Percentiles rank a stretch among this genome's conserved stretches.
Evolutionary conservation across 1,140 invertebrate species (phyloP).

Genomic region (Rhagoletis pomonella): DNA sequence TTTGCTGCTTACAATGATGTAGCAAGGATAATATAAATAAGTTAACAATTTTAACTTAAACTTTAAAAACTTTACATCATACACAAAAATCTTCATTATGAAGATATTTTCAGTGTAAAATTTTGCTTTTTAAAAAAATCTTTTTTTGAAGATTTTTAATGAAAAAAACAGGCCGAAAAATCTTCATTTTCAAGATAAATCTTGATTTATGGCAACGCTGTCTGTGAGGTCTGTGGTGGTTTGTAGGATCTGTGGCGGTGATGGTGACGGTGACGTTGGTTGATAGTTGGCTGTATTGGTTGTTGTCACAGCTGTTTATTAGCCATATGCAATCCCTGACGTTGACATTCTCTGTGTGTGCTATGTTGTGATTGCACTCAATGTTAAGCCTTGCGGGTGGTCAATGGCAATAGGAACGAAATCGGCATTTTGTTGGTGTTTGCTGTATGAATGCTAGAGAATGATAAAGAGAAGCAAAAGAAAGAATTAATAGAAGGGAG

Average conservation of each 20-base stretch:
- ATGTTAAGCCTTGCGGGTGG: slow-evolving; percentile 26
- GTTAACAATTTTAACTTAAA: too few species aligned
- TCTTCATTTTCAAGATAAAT: too few species aligned
- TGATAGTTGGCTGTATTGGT: background rate
- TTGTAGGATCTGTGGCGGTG: background rate
- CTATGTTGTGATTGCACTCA: slow-evolving; percentile 22
- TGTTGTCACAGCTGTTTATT: slow-evolving; percentile 37
- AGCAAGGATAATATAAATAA: too few species aligned
- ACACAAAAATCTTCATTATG: too few species aligned
- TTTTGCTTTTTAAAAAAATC: too few species aligned
- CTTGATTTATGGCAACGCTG: too few species aligned
- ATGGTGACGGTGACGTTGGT: background rate
- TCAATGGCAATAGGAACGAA: slow-evolving; percentile 42
- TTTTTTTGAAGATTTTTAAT: too few species aligned
- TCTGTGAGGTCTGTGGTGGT: background rate
- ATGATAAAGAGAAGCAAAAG: background rate
- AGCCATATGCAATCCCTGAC: background rate
- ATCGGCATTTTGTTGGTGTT: background rate
- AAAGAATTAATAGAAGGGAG: too few species aligned
- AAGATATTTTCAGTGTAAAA: too few species aligned
- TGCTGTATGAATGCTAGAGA: background rate
- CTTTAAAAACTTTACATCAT: too few species aligned
- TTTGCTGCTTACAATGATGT: too few species aligned
- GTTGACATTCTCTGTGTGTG: slow-evolving; percentile 28
- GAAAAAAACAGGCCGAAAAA: too few species aligned